Percentiles rank a stretch among this genome's conserved stretches.
phyloP scores from a whole-genome alignment of 2,888 invertebrate species.

The Drosophila paranaensis region DNA sequence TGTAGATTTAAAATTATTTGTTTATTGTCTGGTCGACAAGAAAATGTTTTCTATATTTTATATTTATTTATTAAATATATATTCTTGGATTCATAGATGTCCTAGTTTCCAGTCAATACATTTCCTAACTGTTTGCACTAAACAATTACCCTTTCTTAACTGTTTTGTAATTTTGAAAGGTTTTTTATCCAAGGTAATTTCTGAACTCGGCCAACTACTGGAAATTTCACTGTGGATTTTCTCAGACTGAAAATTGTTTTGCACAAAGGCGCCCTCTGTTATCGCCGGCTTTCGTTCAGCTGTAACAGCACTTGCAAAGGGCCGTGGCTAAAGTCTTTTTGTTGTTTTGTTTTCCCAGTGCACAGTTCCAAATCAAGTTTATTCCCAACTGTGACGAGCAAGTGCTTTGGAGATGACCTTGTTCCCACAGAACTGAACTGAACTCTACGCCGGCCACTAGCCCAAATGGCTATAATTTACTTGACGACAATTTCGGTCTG shows the following conservation, averaged over 20 bases:
- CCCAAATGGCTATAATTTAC: constrained; percentile 42
- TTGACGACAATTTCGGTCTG: constrained; percentile 43
- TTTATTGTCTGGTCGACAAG: no score
- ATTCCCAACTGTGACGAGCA: constrained; percentile 12
- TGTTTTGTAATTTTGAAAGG: not conserved
- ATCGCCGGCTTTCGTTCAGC: not conserved
- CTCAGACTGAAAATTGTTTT: constrained; percentile 6
- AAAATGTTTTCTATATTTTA: not conserved
- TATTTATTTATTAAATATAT: not conserved
- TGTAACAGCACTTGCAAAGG: constrained; percentile 31
- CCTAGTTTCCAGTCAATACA: no score
- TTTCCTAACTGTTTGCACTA: no score
- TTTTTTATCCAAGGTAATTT: not conserved
- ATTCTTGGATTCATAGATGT: no score
- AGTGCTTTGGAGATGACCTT: constrained; percentile 51
- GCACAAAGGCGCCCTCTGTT: constrained; percentile 31
- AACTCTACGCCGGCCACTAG: constrained; percentile 33
- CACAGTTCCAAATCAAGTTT: constrained; percentile 19
- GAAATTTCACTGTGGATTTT: constrained; percentile 13
- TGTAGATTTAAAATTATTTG: no score
- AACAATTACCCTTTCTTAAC: not conserved
- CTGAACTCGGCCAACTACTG: not conserved
- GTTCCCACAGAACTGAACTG: constrained; percentile 62
- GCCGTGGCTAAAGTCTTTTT: constrained; percentile 10
- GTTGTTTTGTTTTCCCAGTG: constrained; percentile 24